Conservation (phyloP, 1,140 invertebrate genomes). For the Tenebrio molitor region DNA sequence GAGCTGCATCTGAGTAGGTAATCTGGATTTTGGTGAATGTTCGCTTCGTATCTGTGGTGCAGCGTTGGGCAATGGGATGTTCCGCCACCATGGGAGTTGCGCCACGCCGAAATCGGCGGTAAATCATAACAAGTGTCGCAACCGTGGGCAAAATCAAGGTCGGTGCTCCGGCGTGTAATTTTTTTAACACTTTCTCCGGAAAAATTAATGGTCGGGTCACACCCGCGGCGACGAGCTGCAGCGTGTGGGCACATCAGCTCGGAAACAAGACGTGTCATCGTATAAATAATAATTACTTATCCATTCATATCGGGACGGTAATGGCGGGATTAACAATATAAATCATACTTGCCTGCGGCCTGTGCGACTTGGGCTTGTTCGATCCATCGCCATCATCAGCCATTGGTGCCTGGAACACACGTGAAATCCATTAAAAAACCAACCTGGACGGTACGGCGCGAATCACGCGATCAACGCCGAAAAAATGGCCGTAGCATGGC, state of each 20-base stretch:
- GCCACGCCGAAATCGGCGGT: too few species aligned
- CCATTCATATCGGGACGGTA: constrained; percentile 34
- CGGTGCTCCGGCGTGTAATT: not conserved
- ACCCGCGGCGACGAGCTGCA: constrained; percentile 3
- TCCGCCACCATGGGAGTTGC: too few species aligned
- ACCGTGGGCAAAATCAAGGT: constrained; percentile 7
- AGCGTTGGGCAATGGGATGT: too few species aligned
- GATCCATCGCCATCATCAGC: constrained; percentile 51
- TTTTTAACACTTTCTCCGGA: constrained; percentile 38
- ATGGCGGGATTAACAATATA: constrained; percentile 25
- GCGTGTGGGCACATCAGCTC: constrained; percentile 34
- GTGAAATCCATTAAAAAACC: not conserved
- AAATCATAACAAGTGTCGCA: too few species aligned
- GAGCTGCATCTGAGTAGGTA: too few species aligned
- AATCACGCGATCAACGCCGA: not conserved
- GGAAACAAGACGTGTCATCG: constrained; percentile 40
- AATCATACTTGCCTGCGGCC: constrained; percentile 49
- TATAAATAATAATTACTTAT: constrained; percentile 45
- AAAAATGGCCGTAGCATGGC: constrained; percentile 39
- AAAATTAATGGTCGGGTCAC: constrained; percentile 38
- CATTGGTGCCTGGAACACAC: constrained; percentile 48
- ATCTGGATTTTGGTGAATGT: too few species aligned
- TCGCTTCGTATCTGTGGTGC: too few species aligned
- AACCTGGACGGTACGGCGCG: not conserved
- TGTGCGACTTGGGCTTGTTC: constrained; percentile 44